Evolutionary conservation across 2,888 invertebrate species (phyloP), one percentile per base, ranked within the genome.

Genomic region (Caenorhabditis sp.): DNA sequence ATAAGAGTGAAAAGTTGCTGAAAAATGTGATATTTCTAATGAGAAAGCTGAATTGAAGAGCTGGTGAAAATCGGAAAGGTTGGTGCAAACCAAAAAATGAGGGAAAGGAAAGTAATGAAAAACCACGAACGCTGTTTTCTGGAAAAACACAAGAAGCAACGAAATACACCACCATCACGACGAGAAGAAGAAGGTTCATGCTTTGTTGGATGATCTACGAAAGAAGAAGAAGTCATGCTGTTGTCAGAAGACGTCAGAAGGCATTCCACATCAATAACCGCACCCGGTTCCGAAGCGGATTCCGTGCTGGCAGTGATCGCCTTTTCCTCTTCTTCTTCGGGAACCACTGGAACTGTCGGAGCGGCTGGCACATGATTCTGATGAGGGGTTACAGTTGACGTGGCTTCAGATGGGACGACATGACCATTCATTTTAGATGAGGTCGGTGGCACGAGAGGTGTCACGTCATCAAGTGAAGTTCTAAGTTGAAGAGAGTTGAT

Each of bases 401-500:
- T 49, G n/a, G 59, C 1, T 51, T 68, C 68, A 38, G 68, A n/a
- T 8, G 58, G 8, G 14, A 59, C 22, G 14, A 58, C 56, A 38
- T 73, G 63, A 3, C 75, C 75, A 41, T 77, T 77, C 70, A 77
- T 70, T 38, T 77, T 77, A 19, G 63, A 56, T 12, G 59, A 31
- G 1, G 61, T 19, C n/a, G 76, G 61, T 2, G 73, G 35, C 4
- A 49, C 58, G 2, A 69, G 59, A 38, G 69, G 80, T 7, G 80
- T 54, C 12, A 69, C 74, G 63, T 83, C 83, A 44, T 83, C 83
- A 5, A 79, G 70, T 4, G 83, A 83, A 12, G 79, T 59, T 28
- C 83, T 47, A n/a, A 75, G 44, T 68, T 79, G 83, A 35, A 83
- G 83, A n/a, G 83, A 83, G 31, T 83, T 80, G 75, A 83, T 75